Evolutionary conservation across 2,113 vertebrate genomes (phyloP), one percentile per base, ranked within the genome.

Genomic region (Alectura lathami): DNA sequence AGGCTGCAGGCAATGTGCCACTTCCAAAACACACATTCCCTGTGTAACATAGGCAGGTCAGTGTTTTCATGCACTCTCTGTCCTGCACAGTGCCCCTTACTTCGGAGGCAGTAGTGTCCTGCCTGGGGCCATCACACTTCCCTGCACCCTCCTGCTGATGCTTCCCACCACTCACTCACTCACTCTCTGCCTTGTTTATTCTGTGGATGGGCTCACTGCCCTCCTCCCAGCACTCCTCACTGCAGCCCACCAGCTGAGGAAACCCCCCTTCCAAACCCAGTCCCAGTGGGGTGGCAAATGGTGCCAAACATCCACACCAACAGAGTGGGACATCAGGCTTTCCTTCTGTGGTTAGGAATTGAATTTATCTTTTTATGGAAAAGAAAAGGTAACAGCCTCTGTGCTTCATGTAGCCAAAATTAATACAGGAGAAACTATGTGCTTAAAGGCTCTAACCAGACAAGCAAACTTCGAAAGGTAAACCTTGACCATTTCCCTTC

Each of bases 101-200:
- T 53, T 15, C 0, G 0, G 6, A 18, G 32, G 26, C 5, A 23
- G 26, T 30, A 83, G 20, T 7, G 16, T 54, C 67, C 47, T 1
- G 2, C 34, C 9, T 1, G 1, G 13, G 32, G 40, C 12, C 40
- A 18, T 5, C 8, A 26, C 53, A 69, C 38, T 34, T 64, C 43
- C 42, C 12, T 38, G 47, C 22, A 21, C 9, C n/a, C 38, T 26
- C 7, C 34, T 43, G 22, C 53, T 38, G 47, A 2, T 45, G 68
- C 38, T 32, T 84, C 73, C 54, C 68, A 40, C 63, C 32, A 2
- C 30, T 34, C 26, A 10, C 30, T 34, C 26, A 10, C 26, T 26
- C 1, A 0, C 11, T 50, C 56, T 62, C 47, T 77, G 8, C 45
- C 40, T 81, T 42, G 11, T 4, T 50, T 74, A 30, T 56, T 53